Percentiles rank a stretch among this genome's conserved stretches.
phyloP scores from a whole-genome alignment of 2,113 vertebrate species.

The Bettongia penicillata region DNA sequence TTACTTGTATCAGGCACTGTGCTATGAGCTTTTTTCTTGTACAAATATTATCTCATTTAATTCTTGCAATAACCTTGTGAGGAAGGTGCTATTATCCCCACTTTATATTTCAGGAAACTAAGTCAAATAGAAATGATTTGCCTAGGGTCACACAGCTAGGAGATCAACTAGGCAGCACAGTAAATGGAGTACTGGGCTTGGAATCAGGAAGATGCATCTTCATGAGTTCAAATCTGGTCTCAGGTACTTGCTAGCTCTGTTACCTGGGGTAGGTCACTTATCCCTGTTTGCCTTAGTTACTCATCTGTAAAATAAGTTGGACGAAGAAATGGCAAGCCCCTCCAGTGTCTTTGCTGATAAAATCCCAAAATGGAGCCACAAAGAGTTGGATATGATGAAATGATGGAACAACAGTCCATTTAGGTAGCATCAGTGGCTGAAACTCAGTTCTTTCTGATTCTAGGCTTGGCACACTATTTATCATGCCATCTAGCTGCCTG shows the following conservation, averaged over 20 bases:
- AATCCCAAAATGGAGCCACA: background rate
- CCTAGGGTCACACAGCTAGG: background rate
- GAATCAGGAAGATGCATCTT: no score
- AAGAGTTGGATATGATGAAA: background rate
- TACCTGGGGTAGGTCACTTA: background rate
- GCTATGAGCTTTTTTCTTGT: background rate
- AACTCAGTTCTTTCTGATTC: background rate
- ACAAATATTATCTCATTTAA: background rate
- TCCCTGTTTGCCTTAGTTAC: background rate
- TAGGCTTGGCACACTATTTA: background rate
- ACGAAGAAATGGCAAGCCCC: background rate
- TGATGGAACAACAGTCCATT: background rate
- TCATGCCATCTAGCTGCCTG: background rate
- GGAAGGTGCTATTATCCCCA: background rate
- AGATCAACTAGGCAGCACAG: background rate
- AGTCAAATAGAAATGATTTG: background rate
- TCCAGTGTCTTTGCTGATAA: background rate
- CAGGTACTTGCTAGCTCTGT: background rate
- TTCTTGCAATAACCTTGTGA: background rate
- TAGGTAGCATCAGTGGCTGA: background rate
- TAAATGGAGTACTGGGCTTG: no score
- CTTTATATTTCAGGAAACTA: background rate
- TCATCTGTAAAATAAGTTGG: background rate
- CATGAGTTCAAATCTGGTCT: no score
- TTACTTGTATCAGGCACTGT: background rate